A percentile compares a stretch with the other conserved stretches of the same genome.
phyloP scores from a whole-genome alignment of 2,888 invertebrate species.

The Heliconius sara region DNA sequence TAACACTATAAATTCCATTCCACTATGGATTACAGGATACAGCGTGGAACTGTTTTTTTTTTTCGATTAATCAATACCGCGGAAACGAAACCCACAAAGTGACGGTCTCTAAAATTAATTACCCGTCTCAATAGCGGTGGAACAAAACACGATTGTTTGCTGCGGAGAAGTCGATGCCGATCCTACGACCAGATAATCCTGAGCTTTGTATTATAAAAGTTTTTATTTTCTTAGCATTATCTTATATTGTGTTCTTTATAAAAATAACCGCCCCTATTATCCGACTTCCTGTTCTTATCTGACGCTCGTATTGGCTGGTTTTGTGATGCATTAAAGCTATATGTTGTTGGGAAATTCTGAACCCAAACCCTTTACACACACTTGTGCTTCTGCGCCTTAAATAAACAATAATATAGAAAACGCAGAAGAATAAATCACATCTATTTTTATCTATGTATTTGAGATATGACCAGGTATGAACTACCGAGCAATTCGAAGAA shows the following conservation, averaged over 20 bases:
- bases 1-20: too few relatives aligned
- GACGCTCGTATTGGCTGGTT: constrained; percentile 14
- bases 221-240: constrained; percentile 27
- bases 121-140: constrained; percentile 71
- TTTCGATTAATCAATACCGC: neutral
- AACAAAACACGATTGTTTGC: constrained; percentile 75
- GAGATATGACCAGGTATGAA: too few relatives aligned
- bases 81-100: constrained; percentile 40
- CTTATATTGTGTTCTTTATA: constrained; percentile 1
- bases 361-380: too few relatives aligned
- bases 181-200: constrained; percentile 34
- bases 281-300: constrained; percentile 14
- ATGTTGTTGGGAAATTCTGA: neutral
- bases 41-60: too few relatives aligned
- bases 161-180: constrained; percentile 31
- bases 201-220: constrained; percentile 25
- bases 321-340: constrained; percentile 17
- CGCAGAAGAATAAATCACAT: too few relatives aligned
- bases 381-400: too few relatives aligned
- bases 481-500: too few relatives aligned
- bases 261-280: constrained; percentile 12
- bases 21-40: too few relatives aligned
- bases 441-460: too few relatives aligned
- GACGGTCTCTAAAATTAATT: constrained; percentile 71
- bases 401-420: too few relatives aligned